A percentile compares a stretch with the other conserved stretches of the same genome.
phyloP scores from a whole-genome alignment of 53 echinoderm and acorn worm genomes.

The Holothuria scabra region DNA sequence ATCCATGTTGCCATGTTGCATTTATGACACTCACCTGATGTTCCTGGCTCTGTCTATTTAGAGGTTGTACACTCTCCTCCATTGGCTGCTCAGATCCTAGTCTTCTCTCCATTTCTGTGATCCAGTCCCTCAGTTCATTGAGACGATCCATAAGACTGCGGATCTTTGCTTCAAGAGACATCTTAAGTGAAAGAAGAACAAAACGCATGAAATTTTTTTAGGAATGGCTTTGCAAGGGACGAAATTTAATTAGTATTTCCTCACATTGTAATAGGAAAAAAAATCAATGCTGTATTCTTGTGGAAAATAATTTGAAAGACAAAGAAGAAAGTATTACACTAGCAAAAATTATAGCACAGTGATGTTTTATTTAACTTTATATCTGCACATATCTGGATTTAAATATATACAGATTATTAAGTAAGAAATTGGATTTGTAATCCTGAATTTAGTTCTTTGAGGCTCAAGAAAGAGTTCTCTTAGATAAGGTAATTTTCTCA shows the following conservation, averaged over 20 bases:
- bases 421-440: no score
- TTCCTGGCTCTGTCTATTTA: conserved; percentile 66
- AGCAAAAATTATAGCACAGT: no score
- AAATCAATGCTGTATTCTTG: neutral
- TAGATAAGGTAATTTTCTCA: no score
- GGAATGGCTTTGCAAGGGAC: neutral
- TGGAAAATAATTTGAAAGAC: no score
- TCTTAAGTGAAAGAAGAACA: conserved; percentile 44
- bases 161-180: conserved; percentile 80
- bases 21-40: conserved; percentile 49
- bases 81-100: conserved; percentile 88
- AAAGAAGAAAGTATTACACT: no score
- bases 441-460: no score
- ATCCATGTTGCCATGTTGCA: neutral
- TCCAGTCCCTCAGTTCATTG: conserved; percentile 85
- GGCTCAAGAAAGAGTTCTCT: no score
- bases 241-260: no score
- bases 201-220: neutral
- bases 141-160: conserved; percentile 66
- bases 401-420: no score
- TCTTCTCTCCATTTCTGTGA: conserved; percentile 75
- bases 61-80: conserved; percentile 70
- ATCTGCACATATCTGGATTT: no score
- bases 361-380: no score
- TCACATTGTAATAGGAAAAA: neutral